Evolutionary conservation across 64 coral and sea anemone genomes (phyloP), one percentile per base, ranked within the genome.

Genomic region (Anthopleura sola): DNA sequence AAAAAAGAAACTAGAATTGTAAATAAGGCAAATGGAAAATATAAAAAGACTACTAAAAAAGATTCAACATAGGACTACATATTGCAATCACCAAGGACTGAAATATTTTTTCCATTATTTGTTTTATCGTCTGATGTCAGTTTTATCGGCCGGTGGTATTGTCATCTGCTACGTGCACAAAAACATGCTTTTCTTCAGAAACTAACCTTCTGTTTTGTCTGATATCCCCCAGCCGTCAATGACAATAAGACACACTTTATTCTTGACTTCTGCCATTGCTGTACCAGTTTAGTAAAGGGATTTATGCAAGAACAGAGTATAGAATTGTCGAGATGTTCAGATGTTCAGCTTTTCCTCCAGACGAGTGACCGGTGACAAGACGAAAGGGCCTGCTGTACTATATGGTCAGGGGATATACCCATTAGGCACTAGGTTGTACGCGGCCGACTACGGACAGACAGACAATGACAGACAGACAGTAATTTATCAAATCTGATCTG

Each of bases 161-260:
- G 66, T 34, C 66, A 71, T 71, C 20, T 85, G 36, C 5, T 85
- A 60, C 82, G 82, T 83, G 82, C 82, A 83, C 23, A 36, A 49
- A 60, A 36, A 6, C 82, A 83, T 20, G 82, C 23, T 20, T 49
- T 38, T 37, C 6, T 83, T 0, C 28, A 21, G 12, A 1, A 48
- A 66, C 37, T 92, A 75, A 95, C 97, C 97, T 87, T 99, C 97
- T 68, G 74, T 89, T 64, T 87, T 90, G 49, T 99, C 97, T 33
- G 78, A 81, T 26, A 99, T 80, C 38, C 97, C 97, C 97, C 97
- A 99, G 7, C 97, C 97, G 75, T 99, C 97, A 33, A 99, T 99
- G 39, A 99, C 93, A 78, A 99, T 95, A 36, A 99, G 87, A 26
- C 97, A 99, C 37, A 94, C 84, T 46, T 90, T 98, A 28, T 87